Percentiles rank a stretch among this genome's conserved stretches.
phyloP scores from a whole-genome alignment of 1,140 invertebrate species.

The Cherax destructor region DNA sequence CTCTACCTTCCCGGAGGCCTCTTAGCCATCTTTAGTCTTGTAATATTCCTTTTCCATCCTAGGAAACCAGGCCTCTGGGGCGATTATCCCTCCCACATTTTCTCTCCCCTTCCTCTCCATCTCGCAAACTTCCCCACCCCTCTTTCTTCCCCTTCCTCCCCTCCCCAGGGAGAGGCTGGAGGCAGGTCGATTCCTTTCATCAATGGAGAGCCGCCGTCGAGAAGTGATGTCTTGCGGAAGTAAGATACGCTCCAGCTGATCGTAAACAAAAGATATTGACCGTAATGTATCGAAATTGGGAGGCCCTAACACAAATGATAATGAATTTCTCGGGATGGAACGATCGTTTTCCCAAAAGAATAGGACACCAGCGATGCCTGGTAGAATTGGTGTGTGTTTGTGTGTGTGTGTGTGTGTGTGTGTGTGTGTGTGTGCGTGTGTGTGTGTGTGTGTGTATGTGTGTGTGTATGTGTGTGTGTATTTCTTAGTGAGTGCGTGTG shows the following conservation, averaged over 20 bases:
- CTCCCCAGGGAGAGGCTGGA: not conserved
- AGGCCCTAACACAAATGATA: constrained; percentile 47
- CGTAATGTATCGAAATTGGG: constrained; percentile 38
- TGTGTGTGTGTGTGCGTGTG: too few species aligned
- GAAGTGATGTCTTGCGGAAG: not conserved
- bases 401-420: too few species aligned
- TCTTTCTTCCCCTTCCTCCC: not conserved
- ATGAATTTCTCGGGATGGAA: constrained; percentile 41
- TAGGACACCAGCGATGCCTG: not conserved
- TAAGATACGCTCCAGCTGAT: constrained; percentile 20
- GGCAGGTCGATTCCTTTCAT: not conserved
- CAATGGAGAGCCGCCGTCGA: too few species aligned
- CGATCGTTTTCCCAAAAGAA: constrained; percentile 4
- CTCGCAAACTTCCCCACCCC: not conserved
- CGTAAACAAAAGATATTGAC: constrained; percentile 34
- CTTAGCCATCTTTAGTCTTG: too few species aligned
- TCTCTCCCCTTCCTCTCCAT: not conserved
- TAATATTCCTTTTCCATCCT: too few species aligned
- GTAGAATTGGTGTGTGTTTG: too few species aligned
- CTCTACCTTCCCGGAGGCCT: too few species aligned
- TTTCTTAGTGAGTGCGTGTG: too few species aligned
- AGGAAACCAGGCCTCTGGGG: too few species aligned
- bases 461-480: too few species aligned
- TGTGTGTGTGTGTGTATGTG: too few species aligned
- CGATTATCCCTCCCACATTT: not conserved